Base-by-base conservation (phyloP, 2,888 invertebrate species). In the Tyria jacobaeae region DNA sequence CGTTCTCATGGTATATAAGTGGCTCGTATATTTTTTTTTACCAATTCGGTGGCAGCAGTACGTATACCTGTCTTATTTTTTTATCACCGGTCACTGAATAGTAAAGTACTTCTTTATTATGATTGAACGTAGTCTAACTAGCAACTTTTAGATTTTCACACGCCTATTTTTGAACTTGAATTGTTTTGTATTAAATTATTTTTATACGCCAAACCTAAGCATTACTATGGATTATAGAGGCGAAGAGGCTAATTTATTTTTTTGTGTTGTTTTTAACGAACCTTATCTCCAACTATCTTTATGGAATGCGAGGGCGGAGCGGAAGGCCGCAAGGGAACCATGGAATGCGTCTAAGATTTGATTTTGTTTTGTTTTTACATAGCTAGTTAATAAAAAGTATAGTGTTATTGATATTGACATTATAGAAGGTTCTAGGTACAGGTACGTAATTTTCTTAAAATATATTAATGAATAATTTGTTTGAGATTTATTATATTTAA, bases 271-370 rank as follows among this genome's bases (percentile, higher is more conserved):
- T 76, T 66, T 68, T 61, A 70, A 66, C 70, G 72, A 77, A 66
- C 74, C 68, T 75, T 69, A 73, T 73, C 69, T 73, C 71, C 56
- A 75, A 73, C 71, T 77, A 81, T 82, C 75, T 80, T 73, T 66
- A 69, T 71, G 83, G 86, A 86, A 87, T 87, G 85, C 68, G 80
- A 76, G 76, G 83, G 81, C 82, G 79, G 80, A 77, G 70, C 80
- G 73, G 75, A 75, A 76, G 73, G 64, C 57, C 51, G 71, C 60
- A 57, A 47, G 24, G 34, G 24, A 56, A 57, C 73, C 75, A 72
- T 76, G 82, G 85, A 82, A 84, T 83, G 83, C 79, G 77, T 70
- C 72, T 73, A 73, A 44, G 44, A 44, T 44, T 12, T 67, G 55
- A 66, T 76, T 80, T 84, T 73, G 64, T 75, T 75, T 68, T 73